Conservation (phyloP, 2,888 invertebrate species). For the Melanchra persicariae region DNA sequence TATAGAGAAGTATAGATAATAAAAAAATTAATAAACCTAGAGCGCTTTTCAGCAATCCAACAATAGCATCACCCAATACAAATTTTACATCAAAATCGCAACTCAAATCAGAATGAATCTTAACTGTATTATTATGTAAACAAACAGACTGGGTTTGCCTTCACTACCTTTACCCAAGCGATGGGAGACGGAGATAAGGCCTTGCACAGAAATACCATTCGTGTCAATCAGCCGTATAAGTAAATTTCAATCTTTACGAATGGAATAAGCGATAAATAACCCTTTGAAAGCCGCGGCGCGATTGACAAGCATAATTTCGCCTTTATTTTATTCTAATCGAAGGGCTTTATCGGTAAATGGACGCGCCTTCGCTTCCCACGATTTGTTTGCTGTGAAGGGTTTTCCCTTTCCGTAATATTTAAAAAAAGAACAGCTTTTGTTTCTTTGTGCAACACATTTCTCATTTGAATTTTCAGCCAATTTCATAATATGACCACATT, state of each 20-base stretch:
- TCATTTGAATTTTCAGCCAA: background rate
- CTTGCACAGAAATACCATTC: slow-evolving; percentile 61
- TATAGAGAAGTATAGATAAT: background rate
- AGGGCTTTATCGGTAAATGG: slow-evolving; percentile 36
- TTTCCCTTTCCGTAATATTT: slow-evolving; percentile 23
- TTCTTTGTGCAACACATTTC: background rate
- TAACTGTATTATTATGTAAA: slow-evolving; percentile 65
- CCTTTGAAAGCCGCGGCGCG: slow-evolving; percentile 51
- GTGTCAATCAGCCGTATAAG: slow-evolving; percentile 66
- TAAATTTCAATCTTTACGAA: slow-evolving; percentile 63
- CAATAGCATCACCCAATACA: background rate
- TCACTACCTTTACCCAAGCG: slow-evolving; percentile 55
- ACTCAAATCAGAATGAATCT: slow-evolving; percentile 51
- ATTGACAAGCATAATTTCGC: slow-evolving; percentile 58
- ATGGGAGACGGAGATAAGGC: slow-evolving; percentile 62
- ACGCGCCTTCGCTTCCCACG: slow-evolving; percentile 41
- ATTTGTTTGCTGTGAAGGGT: slow-evolving; percentile 39
- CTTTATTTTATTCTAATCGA: slow-evolving; percentile 53
- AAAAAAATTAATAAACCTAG: background rate
- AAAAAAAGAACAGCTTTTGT: background rate
- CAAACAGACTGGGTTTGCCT: slow-evolving; percentile 52
- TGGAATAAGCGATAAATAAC: slow-evolving; percentile 62
- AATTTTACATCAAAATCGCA: slow-evolving; percentile 45
- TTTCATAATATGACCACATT: no score
- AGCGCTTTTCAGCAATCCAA: background rate